phyloP scores from a whole-genome alignment of 1,140 invertebrate genomes.

The Battus philenor region DNA sequence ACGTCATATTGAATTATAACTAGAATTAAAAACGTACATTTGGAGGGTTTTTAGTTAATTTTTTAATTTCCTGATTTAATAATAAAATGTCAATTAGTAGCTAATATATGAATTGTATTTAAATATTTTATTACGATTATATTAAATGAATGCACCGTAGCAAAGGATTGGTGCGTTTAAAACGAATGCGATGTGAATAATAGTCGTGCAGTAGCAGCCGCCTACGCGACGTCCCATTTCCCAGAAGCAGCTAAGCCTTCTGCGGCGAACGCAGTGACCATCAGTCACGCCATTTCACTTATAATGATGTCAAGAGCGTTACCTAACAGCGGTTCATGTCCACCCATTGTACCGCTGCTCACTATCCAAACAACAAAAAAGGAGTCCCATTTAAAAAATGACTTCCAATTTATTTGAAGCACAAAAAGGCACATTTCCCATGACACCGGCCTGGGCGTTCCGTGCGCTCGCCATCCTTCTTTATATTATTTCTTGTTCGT shows the following conservation, averaged over 20 bases:
- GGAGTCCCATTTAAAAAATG: slow-evolving; percentile 60
- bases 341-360: slow-evolving; percentile 66
- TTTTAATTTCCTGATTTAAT: too few relatives aligned
- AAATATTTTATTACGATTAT: background rate
- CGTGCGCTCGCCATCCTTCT: slow-evolving; percentile 53
- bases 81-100: too few relatives aligned
- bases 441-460: slow-evolving; percentile 60
- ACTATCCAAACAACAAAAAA: slow-evolving; percentile 59
- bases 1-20: too few relatives aligned
- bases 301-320: slow-evolving; percentile 75
- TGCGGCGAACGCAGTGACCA: slow-evolving; percentile 27
- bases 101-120: background rate
- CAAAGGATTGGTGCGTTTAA: too few relatives aligned
- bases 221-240: background rate
- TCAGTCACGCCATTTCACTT: slow-evolving; percentile 69
- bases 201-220: background rate
- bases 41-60: too few relatives aligned
- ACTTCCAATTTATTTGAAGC: slow-evolving; percentile 70
- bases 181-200: background rate
- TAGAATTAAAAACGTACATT: too few relatives aligned
- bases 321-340: slow-evolving; percentile 68
- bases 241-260: slow-evolving; percentile 1
- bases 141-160: too few relatives aligned
- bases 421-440: slow-evolving; percentile 67
- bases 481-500: slow-evolving; percentile 48